Conservation (phyloP, 2,113 vertebrate genomes). For the Phylloscopus trochiloides region DNA sequence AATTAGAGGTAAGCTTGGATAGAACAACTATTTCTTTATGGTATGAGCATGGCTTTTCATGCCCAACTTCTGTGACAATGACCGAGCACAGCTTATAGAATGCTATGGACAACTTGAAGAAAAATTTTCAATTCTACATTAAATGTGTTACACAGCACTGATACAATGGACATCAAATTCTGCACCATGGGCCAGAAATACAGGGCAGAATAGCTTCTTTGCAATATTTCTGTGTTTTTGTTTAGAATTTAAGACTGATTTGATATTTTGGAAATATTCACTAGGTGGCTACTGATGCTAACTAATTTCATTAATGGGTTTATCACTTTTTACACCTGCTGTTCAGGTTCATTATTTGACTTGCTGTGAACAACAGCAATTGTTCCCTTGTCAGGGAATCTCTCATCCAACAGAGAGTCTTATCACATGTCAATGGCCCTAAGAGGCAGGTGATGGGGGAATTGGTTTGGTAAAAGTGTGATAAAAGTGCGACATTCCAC, state of each 20-base stretch:
- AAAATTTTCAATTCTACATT: neutral
- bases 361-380: neutral
- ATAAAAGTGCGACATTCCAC: neutral
- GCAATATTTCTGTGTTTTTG: neutral
- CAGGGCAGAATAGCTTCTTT: neutral
- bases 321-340: neutral
- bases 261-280: neutral
- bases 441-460: neutral
- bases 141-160: neutral
- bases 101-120: neutral
- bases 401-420: neutral
- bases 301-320: neutral
- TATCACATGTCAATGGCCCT: neutral
- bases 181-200: neutral
- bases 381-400: constrained; percentile 14
- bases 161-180: neutral
- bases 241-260: neutral
- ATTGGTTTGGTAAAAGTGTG: neutral
- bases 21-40: neutral
- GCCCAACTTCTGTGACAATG: neutral
- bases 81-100: neutral
- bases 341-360: constrained; percentile 5
- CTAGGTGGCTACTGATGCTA: neutral
- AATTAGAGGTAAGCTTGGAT: neutral
- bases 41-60: neutral